These are phyloP conservation scores for Sinosuthora webbiana DNA, from an alignment of 2,113 vertebrate genomes.

Conservation along the genomic window DNA sequence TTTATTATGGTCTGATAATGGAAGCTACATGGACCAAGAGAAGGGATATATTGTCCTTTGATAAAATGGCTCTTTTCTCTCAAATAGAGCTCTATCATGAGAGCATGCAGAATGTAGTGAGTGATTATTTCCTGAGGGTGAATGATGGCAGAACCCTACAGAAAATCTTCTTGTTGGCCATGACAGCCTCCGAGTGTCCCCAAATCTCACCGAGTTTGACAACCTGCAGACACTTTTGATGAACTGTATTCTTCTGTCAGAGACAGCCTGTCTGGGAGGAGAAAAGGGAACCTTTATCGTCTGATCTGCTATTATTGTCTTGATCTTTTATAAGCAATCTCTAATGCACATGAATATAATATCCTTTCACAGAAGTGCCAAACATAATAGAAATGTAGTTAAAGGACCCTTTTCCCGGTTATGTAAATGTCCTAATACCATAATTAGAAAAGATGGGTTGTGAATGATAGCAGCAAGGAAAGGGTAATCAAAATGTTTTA, in stretches of 20 bases:
- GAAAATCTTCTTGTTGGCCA: conserved; percentile 92
- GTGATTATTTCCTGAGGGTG: conserved; percentile 92
- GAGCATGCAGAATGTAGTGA: conserved; percentile 80
- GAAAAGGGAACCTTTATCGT: conserved; percentile 85
- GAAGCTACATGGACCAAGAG: conserved; percentile 85
- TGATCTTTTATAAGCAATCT: conserved; percentile 86
- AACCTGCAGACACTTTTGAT: conserved; percentile 95
- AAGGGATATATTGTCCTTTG: conserved; percentile 89
- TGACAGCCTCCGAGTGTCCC: conserved; percentile 82
- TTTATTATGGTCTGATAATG: conserved; percentile 87
- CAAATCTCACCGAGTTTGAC: conserved; percentile 85
- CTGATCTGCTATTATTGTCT: conserved; percentile 84
- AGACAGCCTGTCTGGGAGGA: conserved; percentile 87
- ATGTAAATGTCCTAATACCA: conserved; percentile 79
- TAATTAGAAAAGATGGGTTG: conserved; percentile 81
- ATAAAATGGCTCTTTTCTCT: conserved; percentile 80
- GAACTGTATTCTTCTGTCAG: conserved; percentile 85
- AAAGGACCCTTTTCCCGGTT: conserved; percentile 75
- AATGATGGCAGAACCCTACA: conserved; percentile 87
- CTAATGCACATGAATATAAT: conserved; percentile 85
- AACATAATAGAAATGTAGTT: conserved; percentile 82
- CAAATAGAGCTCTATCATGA: conserved; percentile 80
- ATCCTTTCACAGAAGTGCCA: conserved; percentile 84
- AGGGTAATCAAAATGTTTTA: conserved; percentile 78
- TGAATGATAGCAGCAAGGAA: conserved; percentile 72